These are phyloP conservation scores for Protobothrops mucrosquamatus DNA, from an alignment of 2,113 vertebrate species.

Conservation along the genomic window DNA sequence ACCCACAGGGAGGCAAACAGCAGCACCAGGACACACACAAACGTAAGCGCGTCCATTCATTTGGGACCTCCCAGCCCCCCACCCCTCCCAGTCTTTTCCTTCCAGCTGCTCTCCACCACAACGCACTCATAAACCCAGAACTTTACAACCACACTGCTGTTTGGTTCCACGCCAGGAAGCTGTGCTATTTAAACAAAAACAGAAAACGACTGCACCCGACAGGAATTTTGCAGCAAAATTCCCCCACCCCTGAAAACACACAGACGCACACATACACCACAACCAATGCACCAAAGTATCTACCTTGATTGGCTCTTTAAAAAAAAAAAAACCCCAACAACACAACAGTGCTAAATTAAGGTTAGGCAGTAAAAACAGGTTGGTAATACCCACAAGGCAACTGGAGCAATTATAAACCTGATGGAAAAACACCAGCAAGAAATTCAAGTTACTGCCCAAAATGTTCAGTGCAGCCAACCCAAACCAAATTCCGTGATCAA, in stretches of 20 bases:
- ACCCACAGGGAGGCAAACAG: neutral
- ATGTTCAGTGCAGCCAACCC: neutral
- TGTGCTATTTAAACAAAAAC: neutral
- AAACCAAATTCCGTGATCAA: neutral
- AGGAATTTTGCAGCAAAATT: neutral
- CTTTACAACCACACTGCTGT: neutral
- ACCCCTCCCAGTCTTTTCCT: neutral
- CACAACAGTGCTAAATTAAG: neutral
- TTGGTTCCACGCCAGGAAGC: neutral
- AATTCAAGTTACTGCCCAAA: neutral
- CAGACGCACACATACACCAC: neutral
- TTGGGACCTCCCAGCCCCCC: neutral
- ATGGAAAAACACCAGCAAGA: constrained; percentile 10
- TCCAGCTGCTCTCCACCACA: neutral
- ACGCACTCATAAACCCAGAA: neutral
- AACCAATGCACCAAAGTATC: neutral
- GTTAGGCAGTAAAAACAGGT: neutral
- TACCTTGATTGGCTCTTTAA: neutral
- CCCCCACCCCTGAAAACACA: neutral
- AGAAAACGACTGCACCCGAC: neutral
- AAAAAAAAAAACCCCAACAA: neutral
- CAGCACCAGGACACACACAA: neutral
- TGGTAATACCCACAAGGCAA: neutral
- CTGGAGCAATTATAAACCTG: neutral
- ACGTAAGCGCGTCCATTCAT: neutral